phyloP scores from a whole-genome alignment of 2,888 invertebrate genomes.

The Leucoptera coffeella region DNA sequence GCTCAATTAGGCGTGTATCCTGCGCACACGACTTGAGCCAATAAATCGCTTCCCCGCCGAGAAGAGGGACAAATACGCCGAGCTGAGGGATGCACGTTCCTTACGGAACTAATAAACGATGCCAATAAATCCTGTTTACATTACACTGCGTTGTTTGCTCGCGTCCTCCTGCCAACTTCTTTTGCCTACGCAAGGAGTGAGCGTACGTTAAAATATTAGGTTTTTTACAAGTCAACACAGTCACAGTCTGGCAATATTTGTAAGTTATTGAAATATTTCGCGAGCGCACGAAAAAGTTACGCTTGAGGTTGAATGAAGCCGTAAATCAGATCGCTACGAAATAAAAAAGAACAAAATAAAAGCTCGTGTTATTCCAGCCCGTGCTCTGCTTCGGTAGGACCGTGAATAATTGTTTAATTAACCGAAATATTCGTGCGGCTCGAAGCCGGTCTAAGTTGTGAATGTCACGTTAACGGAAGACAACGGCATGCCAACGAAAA shows the following conservation, averaged over 20 bases:
- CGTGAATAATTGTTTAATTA: conserved; percentile 42
- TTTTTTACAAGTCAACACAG: too few species aligned
- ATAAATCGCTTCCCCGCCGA: conserved; percentile 32
- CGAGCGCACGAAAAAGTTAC: too few species aligned
- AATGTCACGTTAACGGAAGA: conserved; percentile 38
- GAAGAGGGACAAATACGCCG: conserved; percentile 25
- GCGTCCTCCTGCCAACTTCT: conserved; percentile 12
- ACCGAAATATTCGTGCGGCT: too few species aligned
- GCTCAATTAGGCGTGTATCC: conserved; percentile 29
- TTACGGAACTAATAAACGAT: conserved; percentile 40
- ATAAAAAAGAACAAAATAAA: conserved; percentile 12
- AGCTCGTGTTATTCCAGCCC: conserved; percentile 13
- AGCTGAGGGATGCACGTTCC: conserved; percentile 19
- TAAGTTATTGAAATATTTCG: too few species aligned
- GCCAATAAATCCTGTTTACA: conserved; percentile 37
- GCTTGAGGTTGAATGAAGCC: too few species aligned
- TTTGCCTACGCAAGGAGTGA: conserved; percentile 3
- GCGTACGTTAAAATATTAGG: too few species aligned
- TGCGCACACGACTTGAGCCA: conserved; percentile 27
- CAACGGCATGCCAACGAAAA: too few species aligned
- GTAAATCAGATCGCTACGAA: too few species aligned
- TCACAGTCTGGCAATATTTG: too few species aligned
- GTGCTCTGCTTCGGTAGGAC: conserved; percentile 21
- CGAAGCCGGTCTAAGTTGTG: conserved; percentile 26
- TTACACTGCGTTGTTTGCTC: conserved; percentile 19